Base-by-base conservation (phyloP, 1,140 invertebrate genomes). In the Amphibalanus amphitrite region DNA sequence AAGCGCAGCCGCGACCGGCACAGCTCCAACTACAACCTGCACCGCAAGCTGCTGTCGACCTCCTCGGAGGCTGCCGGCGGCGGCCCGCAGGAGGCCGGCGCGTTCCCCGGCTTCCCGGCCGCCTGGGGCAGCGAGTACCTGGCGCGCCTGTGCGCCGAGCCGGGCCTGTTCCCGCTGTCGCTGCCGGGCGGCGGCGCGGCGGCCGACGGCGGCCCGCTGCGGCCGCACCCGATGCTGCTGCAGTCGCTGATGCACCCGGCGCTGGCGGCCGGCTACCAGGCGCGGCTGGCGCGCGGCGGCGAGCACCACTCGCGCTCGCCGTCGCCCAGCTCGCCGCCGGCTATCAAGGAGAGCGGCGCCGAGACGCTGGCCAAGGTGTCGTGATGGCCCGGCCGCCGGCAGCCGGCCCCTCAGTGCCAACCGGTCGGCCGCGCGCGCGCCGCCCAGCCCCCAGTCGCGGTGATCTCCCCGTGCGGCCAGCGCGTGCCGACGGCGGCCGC, bases 1-100 rank as follows among this genome's bases (percentile, higher is more conserved):
- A 97, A 94, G 79, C 82, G 93, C 69, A 94, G 90, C 74, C 86
- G 94, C 72, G 94, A 98, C 78, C 83, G 94, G 3, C 95, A 98
- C 79, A 93, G 91, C 76, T 87, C 92, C 0, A 97, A 98, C 78
- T 82, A 92, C 40, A 96, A 93, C 77, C 83, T 97, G 25, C 95
- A 97, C 77, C 84, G 90, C 71, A 95, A 95, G 79, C 82, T 95
- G 30, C 79, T 94, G 59, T 90, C 90, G 0, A 92, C 90, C 0
- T 85, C 87, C 67, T 59, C 47, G 6, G 47, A 59, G 47, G 13
- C 3, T 8, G 47, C 47, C 10, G 47, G 10, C 47, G 47, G 47
- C 20, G 13, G 47, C 13, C 47, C 6, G 47, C 13, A 6, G 47
- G 47, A 13, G 47, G 47, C 33, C 4, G n/a, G n/a, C n/a, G 33